These are phyloP conservation scores for Taurulus bubalis DNA, from an alignment of 2,113 vertebrate genomes.

Conservation along the genomic window DNA sequence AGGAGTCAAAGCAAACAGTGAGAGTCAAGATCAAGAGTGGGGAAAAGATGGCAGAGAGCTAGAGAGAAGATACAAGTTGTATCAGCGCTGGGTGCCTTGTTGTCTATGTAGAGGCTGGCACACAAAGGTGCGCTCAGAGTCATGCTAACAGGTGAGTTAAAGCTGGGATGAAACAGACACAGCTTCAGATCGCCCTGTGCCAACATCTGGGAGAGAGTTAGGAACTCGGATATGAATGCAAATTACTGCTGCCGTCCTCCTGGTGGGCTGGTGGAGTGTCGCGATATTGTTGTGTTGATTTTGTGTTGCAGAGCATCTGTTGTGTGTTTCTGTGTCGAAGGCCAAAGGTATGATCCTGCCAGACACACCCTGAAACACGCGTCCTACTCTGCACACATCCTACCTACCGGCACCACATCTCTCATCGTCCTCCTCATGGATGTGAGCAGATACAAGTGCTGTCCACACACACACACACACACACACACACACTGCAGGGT, in stretches of 20 bases:
- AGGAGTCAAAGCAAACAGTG: constrained; percentile 9
- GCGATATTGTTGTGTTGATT: constrained; percentile 1
- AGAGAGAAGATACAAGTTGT: constrained; percentile 7
- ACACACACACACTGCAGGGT: constrained; percentile 30
- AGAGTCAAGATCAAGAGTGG: constrained; percentile 36
- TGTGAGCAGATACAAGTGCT: constrained; percentile 37
- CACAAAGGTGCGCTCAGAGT: constrained; percentile 37
- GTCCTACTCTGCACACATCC: background rate
- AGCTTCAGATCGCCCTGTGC: constrained; percentile 27
- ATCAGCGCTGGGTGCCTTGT: constrained; percentile 26
- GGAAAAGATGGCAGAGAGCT: constrained; percentile 25
- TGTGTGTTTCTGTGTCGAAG: background rate
- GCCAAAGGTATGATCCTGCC: background rate
- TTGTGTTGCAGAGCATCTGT: background rate
- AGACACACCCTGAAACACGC: constrained; percentile 19
- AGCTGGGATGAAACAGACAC: constrained; percentile 38
- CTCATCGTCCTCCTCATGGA: constrained; percentile 2
- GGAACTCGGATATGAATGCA: constrained; percentile 41
- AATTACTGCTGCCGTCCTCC: constrained; percentile 33
- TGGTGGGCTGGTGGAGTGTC: constrained; percentile 11
- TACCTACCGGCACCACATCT: background rate
- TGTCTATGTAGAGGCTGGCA: constrained; percentile 8
- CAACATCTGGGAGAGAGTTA: constrained; percentile 38
- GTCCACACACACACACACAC: constrained; percentile 8
- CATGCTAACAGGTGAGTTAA: constrained; percentile 41